Percentiles rank a stretch among this genome's conserved stretches.
Conservation (phyloP, 2,797 vertebrate genomes). For the Catostomus latipinnis region DNA sequence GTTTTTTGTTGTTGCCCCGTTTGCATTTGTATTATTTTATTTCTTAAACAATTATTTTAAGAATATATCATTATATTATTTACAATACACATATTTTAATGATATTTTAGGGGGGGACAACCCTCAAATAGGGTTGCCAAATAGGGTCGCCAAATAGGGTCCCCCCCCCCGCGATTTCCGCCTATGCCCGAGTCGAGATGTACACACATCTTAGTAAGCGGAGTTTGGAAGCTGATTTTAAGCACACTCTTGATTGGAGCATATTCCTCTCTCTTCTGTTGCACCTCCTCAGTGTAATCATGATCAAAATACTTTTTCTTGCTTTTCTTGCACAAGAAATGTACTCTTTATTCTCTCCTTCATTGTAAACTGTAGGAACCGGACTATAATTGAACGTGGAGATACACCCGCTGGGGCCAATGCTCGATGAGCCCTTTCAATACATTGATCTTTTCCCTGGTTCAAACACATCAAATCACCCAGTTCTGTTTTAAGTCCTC, state of each 20-base stretch:
- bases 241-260: slow-evolving; percentile 15
- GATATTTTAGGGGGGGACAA: too few relatives aligned
- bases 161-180: too few relatives aligned
- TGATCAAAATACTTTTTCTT: slow-evolving; percentile 6
- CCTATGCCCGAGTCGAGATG: background rate
- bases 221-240: slow-evolving; percentile 9
- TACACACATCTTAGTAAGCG: slow-evolving; percentile 1
- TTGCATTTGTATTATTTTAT: too few relatives aligned
- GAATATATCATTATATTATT: too few relatives aligned
- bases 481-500: background rate
- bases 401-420: background rate
- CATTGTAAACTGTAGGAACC: slow-evolving; percentile 6
- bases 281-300: slow-evolving; percentile 18
- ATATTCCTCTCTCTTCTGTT: slow-evolving; percentile 24
- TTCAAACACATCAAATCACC: background rate
- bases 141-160: too few relatives aligned
- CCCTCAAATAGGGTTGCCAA: too few relatives aligned
- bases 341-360: background rate
- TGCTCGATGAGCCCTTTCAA: slow-evolving; percentile 4
- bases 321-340: background rate
- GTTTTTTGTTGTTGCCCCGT: too few relatives aligned
- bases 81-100: too few relatives aligned
- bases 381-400: slow-evolving; percentile 14
- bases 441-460: background rate
- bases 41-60: too few relatives aligned